Evolutionary conservation across 2,888 invertebrate genomes (phyloP).

Genomic region (Phortica magna): DNA sequence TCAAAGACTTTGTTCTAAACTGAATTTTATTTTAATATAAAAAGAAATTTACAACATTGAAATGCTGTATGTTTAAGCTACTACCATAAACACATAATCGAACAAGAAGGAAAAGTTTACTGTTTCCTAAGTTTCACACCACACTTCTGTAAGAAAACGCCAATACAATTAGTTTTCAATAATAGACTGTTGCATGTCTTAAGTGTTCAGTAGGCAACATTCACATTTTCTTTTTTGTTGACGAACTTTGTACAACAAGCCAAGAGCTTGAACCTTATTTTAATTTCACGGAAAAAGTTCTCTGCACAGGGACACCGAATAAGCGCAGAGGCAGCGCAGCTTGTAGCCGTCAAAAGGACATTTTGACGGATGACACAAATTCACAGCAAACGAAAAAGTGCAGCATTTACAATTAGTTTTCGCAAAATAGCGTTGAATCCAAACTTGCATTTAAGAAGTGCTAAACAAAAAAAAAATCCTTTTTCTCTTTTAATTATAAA

Average conservation of each 20-base stretch:
- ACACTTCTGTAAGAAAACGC: too few species aligned
- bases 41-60: neutral
- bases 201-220: too few species aligned
- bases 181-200: too few species aligned
- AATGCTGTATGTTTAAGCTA: too few species aligned
- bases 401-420: slow-evolving; percentile 38
- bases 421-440: too few species aligned
- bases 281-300: neutral
- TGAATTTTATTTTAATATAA: neutral
- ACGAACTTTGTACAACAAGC: too few species aligned
- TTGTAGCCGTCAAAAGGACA: slow-evolving; percentile 45
- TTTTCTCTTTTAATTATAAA: neutral
- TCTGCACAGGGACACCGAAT: neutral
- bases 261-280: too few species aligned
- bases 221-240: too few species aligned
- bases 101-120: too few species aligned
- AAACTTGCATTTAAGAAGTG: slow-evolving; percentile 47
- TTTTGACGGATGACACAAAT: slow-evolving; percentile 58
- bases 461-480: slow-evolving; percentile 31
- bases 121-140: too few species aligned
- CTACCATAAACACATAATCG: too few species aligned
- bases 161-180: too few species aligned
- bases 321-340: slow-evolving; percentile 12
- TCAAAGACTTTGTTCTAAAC: neutral
- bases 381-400: slow-evolving; percentile 50